phyloP scores from a whole-genome alignment of 2,113 vertebrate species.

The Emydura subglobosa region DNA sequence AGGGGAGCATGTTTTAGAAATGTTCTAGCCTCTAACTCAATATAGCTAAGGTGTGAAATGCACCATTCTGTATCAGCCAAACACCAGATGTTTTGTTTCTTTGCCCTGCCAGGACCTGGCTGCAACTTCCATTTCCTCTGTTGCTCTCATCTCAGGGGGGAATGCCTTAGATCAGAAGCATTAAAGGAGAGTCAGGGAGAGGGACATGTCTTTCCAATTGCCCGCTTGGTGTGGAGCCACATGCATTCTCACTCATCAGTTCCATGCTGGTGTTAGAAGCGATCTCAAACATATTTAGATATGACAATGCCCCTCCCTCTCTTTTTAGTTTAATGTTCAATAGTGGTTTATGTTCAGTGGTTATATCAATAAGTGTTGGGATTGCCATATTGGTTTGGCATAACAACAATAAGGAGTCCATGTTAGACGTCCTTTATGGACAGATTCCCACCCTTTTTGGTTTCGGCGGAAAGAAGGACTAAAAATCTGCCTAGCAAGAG shows the following conservation, averaged over 20 bases:
- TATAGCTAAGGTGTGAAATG: background rate
- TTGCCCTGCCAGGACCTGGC: background rate
- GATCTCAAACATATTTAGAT: too few species aligned
- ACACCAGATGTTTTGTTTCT: background rate
- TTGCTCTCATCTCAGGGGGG: background rate
- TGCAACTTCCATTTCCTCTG: background rate
- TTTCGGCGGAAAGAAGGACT: too few species aligned
- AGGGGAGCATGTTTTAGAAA: background rate
- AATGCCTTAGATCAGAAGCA: background rate
- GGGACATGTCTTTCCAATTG: background rate
- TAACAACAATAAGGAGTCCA: too few species aligned
- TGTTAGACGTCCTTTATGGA: too few species aligned
- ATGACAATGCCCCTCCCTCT: too few species aligned
- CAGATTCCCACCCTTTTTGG: too few species aligned
- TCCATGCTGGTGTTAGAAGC: background rate
- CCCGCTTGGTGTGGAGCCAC: background rate
- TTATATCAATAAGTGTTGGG: too few species aligned
- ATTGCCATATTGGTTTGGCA: too few species aligned
- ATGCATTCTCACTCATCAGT: background rate
- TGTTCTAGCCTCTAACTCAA: conserved; percentile 12
- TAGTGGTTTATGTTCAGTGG: too few species aligned
- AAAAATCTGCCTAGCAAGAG: too few species aligned
- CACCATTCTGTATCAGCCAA: background rate
- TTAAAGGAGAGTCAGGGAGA: background rate
- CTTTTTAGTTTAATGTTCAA: too few species aligned